A percentile compares a stretch with the other conserved stretches of the same genome.
Evolutionary conservation across 2,113 vertebrate genomes (phyloP).

Genomic region (Myotis lucifugus): DNA sequence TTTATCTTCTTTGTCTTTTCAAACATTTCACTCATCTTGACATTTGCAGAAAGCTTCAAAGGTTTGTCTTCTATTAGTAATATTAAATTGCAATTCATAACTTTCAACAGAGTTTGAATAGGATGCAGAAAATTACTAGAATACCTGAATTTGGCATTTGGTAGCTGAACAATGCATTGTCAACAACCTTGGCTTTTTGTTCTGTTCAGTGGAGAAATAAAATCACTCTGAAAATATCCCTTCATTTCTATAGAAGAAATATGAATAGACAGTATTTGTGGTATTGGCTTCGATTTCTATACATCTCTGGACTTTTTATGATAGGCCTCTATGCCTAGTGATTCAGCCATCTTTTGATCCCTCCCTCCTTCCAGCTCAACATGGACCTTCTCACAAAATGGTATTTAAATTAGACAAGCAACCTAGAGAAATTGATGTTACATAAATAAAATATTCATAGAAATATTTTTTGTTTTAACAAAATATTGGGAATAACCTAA

Average conservation of each 20-base stretch:
- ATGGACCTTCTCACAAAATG: slow-evolving; percentile 1
- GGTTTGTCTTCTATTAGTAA: slow-evolving; percentile 58
- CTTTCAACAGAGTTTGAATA: slow-evolving; percentile 62
- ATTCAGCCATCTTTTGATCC: not conserved
- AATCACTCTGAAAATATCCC: slow-evolving; percentile 51
- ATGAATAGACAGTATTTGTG: not conserved
- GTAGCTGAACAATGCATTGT: slow-evolving; percentile 49
- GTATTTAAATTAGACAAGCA: slow-evolving; percentile 29
- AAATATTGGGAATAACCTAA: slow-evolving; percentile 21
- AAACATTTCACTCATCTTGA: slow-evolving; percentile 73
- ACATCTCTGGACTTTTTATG: not conserved
- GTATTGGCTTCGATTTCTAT: slow-evolving; percentile 46
- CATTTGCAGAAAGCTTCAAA: slow-evolving; percentile 72
- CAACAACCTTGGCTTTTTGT: slow-evolving; percentile 57
- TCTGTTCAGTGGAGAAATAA: slow-evolving; percentile 46
- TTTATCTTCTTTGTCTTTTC: slow-evolving; percentile 69
- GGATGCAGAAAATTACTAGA: slow-evolving; percentile 67
- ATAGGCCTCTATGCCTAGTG: not conserved
- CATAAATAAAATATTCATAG: slow-evolving; percentile 6
- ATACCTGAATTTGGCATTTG: slow-evolving; percentile 49
- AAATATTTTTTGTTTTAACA: slow-evolving; percentile 24
- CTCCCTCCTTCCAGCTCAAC: not conserved
- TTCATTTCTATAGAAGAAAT: slow-evolving; percentile 52
- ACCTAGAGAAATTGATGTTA: slow-evolving; percentile 19
- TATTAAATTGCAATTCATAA: not conserved